Base-by-base conservation (phyloP, 2,888 invertebrate genomes). In the Hoplodrina blanda region DNA sequence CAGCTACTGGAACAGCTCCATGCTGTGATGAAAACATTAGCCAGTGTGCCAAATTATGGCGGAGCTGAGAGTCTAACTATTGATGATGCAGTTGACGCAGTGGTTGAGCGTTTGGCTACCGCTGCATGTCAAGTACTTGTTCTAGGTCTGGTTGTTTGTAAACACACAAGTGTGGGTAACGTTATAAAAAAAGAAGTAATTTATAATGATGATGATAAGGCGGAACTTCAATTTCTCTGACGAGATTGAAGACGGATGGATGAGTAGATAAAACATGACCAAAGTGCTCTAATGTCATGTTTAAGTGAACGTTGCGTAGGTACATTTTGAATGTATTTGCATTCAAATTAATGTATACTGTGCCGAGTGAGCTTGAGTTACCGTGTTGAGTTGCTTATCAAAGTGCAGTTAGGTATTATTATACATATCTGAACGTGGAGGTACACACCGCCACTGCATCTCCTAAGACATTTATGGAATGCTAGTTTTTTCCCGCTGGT, bases 221-320 rank as follows among this genome's bases (percentile, higher is more conserved):
- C 3, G 20, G 15, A 13, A 46, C 8, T 49, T 19, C 25, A 49
- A 49, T 11, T 49, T 54, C 37, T 41, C 8, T 5, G n/a, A 55
- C 7, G 33, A 66, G 30, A 66, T 17, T 19, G 20, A 30, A 33
- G 1, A 30, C 17, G 20, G 15, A n/a, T 62, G 54, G 33, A 56
- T 33, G 55, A 63, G n/a, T 64, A 33, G 15, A 50, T 63, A 63
- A 70, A 54, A 15, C 15, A 55, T 20, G 33, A 64, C 20, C 25
- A 25, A 1, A 25, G 19, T 44, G 15, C 15, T 41, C 41, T 63
- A 63, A 55, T 33, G 41, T 33, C 41, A 7, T 44, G 49, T 63
- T 62, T 49, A 44, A 50, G 41, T 63, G 55, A 73, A 73, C 30
- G 55, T 71, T 33, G 73, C 33, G 44, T 73, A 4, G 33, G 46